Percentiles rank a stretch among this genome's conserved stretches.
Conservation (phyloP, 2,888 invertebrate genomes). For the Ectobius pallidus region DNA sequence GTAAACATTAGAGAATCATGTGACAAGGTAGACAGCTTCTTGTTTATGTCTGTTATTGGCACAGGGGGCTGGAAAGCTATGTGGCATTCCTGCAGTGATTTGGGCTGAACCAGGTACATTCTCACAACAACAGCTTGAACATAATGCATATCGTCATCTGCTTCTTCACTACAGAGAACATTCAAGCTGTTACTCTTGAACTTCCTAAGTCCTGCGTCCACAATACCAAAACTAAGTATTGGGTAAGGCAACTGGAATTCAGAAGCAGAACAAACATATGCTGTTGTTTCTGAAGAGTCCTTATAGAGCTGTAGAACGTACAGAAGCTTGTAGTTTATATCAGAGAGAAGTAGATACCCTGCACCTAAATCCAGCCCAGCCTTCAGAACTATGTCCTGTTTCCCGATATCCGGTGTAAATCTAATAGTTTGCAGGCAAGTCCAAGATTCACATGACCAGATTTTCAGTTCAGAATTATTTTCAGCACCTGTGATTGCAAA, state of each 20-base stretch:
- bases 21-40: conserved; percentile 50
- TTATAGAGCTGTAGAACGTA: conserved; percentile 79
- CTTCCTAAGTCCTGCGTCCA: conserved; percentile 70
- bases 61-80: conserved; percentile 63
- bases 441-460: conserved; percentile 97
- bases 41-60: conserved; percentile 41
- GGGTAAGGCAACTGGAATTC: conserved; percentile 89
- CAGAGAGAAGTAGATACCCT: conserved; percentile 84
- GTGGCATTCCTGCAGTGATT: conserved; percentile 84
- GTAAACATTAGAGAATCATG: conserved; percentile 49
- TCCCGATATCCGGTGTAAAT: conserved; percentile 60
- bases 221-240: conserved; percentile 86
- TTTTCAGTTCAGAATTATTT: conserved; percentile 87
- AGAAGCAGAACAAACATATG: conserved; percentile 75
- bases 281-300: conserved; percentile 64
- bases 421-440: conserved; percentile 86
- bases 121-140: conserved; percentile 58
- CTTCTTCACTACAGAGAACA: conserved; percentile 56
- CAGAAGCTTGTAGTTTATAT: conserved; percentile 80
- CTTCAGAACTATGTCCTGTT: conserved; percentile 62
- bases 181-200: conserved; percentile 58
- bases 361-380: conserved; percentile 74
- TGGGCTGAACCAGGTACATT: conserved; percentile 85
- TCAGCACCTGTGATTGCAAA: conserved; percentile 91
- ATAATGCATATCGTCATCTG: conserved; percentile 59